phyloP scores from a whole-genome alignment of 1,140 invertebrate genomes.

The Anastrepha ludens region DNA sequence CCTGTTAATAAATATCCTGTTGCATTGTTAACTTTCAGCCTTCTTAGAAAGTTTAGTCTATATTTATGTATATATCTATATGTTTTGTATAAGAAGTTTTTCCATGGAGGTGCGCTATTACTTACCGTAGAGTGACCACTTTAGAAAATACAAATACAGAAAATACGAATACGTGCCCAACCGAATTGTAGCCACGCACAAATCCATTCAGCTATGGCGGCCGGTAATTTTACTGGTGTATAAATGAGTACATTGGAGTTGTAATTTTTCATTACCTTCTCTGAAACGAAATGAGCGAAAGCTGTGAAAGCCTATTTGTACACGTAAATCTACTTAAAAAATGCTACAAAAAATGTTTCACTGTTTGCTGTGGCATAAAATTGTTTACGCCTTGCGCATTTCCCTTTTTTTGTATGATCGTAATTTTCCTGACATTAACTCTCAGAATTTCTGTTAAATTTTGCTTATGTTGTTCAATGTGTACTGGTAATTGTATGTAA shows the following conservation, averaged over 20 bases:
- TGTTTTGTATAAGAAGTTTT: no score
- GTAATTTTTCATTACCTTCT: background rate
- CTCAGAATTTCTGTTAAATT: background rate
- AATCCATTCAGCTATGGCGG: no score
- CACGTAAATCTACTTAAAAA: background rate
- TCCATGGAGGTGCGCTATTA: no score
- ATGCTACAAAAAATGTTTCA: background rate
- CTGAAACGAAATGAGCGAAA: background rate
- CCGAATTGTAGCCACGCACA: no score
- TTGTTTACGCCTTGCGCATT: background rate
- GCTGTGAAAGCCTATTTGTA: background rate
- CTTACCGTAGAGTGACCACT: no score
- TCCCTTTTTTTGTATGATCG: background rate
- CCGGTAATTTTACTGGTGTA: no score
- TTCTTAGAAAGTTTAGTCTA: no score
- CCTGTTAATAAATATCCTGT: constrained; percentile 38
- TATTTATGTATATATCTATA: no score
- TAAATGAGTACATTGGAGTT: background rate
- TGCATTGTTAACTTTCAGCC: background rate
- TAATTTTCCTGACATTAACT: background rate
- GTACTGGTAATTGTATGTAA: background rate
- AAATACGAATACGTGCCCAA: no score
- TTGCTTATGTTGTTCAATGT: background rate
- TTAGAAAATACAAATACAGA: no score
- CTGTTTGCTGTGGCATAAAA: background rate